Conservation (phyloP, 2,797 vertebrate species). For the Eulemur mongoz region DNA sequence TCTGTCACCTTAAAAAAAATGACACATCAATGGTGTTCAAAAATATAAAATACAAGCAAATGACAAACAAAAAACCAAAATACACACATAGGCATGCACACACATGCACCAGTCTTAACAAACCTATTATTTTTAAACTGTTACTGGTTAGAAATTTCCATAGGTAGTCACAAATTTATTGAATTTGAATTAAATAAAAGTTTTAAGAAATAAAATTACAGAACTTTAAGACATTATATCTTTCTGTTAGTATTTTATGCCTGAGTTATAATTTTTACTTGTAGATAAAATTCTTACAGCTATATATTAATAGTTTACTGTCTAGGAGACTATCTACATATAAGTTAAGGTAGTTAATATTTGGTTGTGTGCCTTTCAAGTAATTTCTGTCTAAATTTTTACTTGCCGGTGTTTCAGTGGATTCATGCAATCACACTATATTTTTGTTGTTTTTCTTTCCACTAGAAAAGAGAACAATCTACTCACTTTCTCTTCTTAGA, state of each 20-base stretch:
- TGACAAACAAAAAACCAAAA: not conserved
- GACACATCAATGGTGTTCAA: not conserved
- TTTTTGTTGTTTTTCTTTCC: not conserved
- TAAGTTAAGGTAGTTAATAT: slow-evolving; percentile 4
- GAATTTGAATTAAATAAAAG: slow-evolving; percentile 2
- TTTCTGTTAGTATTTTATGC: not conserved
- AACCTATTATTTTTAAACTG: not conserved
- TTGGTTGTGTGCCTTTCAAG: not conserved
- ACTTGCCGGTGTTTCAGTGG: not conserved
- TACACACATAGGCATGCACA: not conserved
- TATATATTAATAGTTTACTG: not conserved
- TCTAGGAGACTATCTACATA: not conserved
- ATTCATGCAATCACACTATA: not conserved
- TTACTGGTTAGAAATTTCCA: not conserved
- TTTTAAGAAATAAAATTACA: slow-evolving; percentile 36
- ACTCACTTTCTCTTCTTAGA: not conserved
- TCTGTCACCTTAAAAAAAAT: not conserved
- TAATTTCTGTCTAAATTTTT: not conserved
- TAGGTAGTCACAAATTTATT: not conserved
- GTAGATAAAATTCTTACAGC: not conserved
- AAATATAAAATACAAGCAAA: slow-evolving; percentile 27
- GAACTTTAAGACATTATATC: not conserved
- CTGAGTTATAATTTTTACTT: not conserved
- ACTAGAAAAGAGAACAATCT: not conserved
- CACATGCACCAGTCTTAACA: not conserved